Percentiles rank a stretch among this genome's conserved stretches.
Conservation (phyloP, 2,113 vertebrate species). For the Epinephelus moara region DNA sequence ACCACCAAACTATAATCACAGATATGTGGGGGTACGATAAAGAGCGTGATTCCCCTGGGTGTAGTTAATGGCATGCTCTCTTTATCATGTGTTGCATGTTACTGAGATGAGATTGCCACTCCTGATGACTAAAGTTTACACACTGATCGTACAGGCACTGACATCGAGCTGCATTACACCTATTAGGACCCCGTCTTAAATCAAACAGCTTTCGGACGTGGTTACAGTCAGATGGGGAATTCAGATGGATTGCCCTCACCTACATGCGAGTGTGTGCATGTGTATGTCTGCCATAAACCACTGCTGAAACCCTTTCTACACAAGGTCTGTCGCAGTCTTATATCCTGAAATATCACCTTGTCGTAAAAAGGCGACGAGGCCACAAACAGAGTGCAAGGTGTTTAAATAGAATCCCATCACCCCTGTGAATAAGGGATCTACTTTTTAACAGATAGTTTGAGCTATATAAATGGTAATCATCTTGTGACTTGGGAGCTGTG, state of each 20-base stretch:
- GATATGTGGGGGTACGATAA: conserved; percentile 8
- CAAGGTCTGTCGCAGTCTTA: conserved; percentile 9
- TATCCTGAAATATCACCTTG: conserved; percentile 61
- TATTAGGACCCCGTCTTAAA: conserved; percentile 59
- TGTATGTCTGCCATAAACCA: conserved; percentile 56
- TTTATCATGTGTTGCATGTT: conserved; percentile 11
- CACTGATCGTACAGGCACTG: conserved; percentile 36
- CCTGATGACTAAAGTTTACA: conserved; percentile 37
- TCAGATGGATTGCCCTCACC: conserved; percentile 53
- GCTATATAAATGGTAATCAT: conserved; percentile 76
- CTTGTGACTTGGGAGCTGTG: conserved; percentile 10
- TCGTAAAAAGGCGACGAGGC: conserved; percentile 55
- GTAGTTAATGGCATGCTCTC: conserved; percentile 23
- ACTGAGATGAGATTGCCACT: conserved; percentile 51
- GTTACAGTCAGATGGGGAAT: conserved; percentile 52
- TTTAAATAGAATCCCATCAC: conserved; percentile 71
- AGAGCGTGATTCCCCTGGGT: background rate
- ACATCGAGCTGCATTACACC: conserved; percentile 32
- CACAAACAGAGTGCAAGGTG: conserved; percentile 56
- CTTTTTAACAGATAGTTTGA: conserved; percentile 36
- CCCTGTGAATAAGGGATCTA: conserved; percentile 22
- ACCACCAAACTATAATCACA: background rate
- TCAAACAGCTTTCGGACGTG: conserved; percentile 37
- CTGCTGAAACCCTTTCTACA: conserved; percentile 38
- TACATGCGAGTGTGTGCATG: conserved; percentile 4